Evolutionary conservation across 2,888 invertebrate genomes (phyloP).

Genomic region (Achlya flavicornis): DNA sequence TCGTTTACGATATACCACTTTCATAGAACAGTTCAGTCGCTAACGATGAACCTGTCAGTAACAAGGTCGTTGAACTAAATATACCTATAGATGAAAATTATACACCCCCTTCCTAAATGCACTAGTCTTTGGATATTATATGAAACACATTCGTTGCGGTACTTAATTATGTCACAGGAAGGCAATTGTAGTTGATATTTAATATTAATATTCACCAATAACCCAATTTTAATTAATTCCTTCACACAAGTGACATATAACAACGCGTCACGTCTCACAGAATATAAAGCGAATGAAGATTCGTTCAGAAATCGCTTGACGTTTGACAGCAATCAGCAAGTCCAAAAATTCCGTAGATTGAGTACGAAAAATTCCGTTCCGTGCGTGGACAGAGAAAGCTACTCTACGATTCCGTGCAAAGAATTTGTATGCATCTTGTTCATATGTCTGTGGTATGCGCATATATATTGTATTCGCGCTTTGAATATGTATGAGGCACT

Average conservation of each 20-base stretch:
- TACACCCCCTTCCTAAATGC: slow-evolving; percentile 52
- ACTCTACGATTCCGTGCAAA: no score
- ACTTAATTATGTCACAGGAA: slow-evolving; percentile 27
- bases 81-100: slow-evolving; percentile 74
- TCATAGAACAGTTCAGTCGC: slow-evolving; percentile 77
- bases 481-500: no score
- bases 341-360: no score
- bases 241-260: slow-evolving; percentile 62
- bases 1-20: slow-evolving; percentile 68
- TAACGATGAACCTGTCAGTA: slow-evolving; percentile 83
- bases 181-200: slow-evolving; percentile 21
- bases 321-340: no score
- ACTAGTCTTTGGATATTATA: slow-evolving; percentile 43
- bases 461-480: no score
- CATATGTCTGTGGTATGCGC: no score
- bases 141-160: slow-evolving; percentile 41
- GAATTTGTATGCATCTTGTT: no score
- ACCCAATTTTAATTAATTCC: slow-evolving; percentile 43
- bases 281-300: slow-evolving; percentile 13
- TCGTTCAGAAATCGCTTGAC: slow-evolving; percentile 45
- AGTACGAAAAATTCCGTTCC: no score
- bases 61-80: slow-evolving; percentile 84
- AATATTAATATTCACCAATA: slow-evolving; percentile 32
- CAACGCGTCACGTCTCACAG: slow-evolving; percentile 70
- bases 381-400: no score